These are phyloP conservation scores for Lepisosteus oculatus DNA, from an alignment of 2,113 vertebrate genomes.

Conservation along the genomic window DNA sequence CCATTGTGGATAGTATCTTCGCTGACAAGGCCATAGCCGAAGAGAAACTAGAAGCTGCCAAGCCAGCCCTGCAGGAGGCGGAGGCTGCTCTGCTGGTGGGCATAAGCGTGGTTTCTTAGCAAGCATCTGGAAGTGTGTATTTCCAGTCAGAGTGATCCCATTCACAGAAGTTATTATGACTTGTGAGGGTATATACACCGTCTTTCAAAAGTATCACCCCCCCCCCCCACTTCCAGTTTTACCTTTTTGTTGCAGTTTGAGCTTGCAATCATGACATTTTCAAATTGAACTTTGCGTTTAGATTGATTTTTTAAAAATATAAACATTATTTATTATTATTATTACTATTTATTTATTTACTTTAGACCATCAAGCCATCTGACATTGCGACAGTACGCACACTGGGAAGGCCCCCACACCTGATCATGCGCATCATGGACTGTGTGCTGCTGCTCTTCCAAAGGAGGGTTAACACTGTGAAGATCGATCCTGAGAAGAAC, in stretches of 20 bases:
- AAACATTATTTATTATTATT: too few species aligned
- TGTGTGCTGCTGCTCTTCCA: conserved; percentile 92
- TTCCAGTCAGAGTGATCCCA: too few species aligned
- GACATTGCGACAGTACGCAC: conserved; percentile 95
- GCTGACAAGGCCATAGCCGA: conserved; percentile 87
- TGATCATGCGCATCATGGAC: conserved; percentile 98
- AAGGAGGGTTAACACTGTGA: conserved; percentile 76
- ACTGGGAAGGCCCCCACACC: conserved; percentile 85
- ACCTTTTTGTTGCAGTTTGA: too few species aligned
- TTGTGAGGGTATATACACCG: background rate
- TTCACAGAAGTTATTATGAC: too few species aligned
- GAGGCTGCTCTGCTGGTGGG: conserved; percentile 83
- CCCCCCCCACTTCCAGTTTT: too few species aligned
- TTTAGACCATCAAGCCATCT: conserved; percentile 88
- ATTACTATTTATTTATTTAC: too few species aligned
- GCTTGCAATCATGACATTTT: too few species aligned
- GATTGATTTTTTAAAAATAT: too few species aligned
- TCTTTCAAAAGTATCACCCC: too few species aligned
- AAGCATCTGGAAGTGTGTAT: too few species aligned
- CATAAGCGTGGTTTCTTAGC: too few species aligned
- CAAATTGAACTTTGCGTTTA: too few species aligned
- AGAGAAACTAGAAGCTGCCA: conserved; percentile 84
- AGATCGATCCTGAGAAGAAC: conserved; percentile 77
- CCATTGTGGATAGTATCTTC: conserved; percentile 88
- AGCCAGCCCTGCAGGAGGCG: conserved; percentile 87